Evolutionary conservation across 2,888 invertebrate species (phyloP), one percentile per base, ranked within the genome.

Genomic region (Drosophila sordidapex): DNA sequence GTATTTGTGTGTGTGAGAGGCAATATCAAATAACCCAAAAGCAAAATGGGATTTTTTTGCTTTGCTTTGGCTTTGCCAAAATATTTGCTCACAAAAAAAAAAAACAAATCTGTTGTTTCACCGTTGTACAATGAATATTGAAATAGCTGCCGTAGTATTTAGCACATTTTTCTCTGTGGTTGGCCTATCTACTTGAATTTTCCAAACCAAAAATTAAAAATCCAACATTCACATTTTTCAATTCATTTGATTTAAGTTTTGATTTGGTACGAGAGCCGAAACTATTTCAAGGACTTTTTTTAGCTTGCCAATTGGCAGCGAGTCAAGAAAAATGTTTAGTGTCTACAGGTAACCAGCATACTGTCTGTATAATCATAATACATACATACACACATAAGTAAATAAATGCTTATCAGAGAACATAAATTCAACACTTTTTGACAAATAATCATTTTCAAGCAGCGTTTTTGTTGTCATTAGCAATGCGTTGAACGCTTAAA

Each of bases 11-110:
- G 61, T 67, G 51, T 74, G 58, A 59, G 58, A 59, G 70, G 62
- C 56, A 71, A 86, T 83, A 89, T 90, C 86, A 90, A 87, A 89
- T 90, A 87, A 77, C 90, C 67, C 69, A 73, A 71, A 79, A 71
- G 69, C 61, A 81, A 76, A 81, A 70, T 36, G 52, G 56, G 58
- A 64, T 74, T 29, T 63, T 59, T 57, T 11, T 57, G 27, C 25
- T 65, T 71, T 65, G 57, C 38, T 54, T 65, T 69, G 49, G 15
- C 51, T 78, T 79, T 89, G 83, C 76, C 81, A 85, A 86, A 89
- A 69, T 64, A 71, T 69, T 73, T 74, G 68, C 74, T 74, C 52
- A 53, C 61, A 57, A 79, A 57, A 79, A 86, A n/a, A 74, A 38
- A 40, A n/a, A 31, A 31, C 46, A 46, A 57, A 57, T 43, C 46